Base-by-base conservation (phyloP, 2,888 invertebrate species). In the Eurois occulta region DNA sequence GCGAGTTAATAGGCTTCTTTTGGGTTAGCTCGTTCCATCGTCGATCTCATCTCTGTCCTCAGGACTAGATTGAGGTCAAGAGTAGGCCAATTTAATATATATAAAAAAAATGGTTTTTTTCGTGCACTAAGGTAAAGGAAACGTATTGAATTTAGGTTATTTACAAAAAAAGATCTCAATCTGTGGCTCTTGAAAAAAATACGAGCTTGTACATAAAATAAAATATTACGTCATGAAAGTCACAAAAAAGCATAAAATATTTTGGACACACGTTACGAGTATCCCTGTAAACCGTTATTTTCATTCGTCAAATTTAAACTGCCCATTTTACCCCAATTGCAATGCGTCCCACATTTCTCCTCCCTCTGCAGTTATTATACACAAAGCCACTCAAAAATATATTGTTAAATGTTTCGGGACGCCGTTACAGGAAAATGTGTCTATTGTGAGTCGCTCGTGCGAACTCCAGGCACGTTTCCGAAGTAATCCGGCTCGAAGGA, bases 401-500 rank as follows among this genome's bases (percentile, higher is more conserved):
- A 74, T 55, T 65, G 55, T 60, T 71, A 75, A 86, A 70, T 68
- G 66, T 77, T 76, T 48, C 55, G 38, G 73, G 60, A 75, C n/a
- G 64, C 64, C 69, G 69, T 85, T 73, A 80, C 60, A 77, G 77
- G 35, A 35, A 76, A 87, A 80, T 48, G 73, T 87, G 32, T 76
- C 76, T 77, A 80, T 85, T 87, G 74, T 87, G 70, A 85, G 41
- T 41, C 69, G 48, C 58, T 73, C 77, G 28, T 80, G 72, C 58
- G 68, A 58, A 88, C 75, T 71, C 74, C 32, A 75, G 80, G 83
- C 86, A 88, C 86, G 87, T 87, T 68, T 68, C 4, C 28, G 2
- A 75, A 83, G 70, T 75, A 77, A 86, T 76, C 84, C 28, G 46
- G 58, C 52, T 77, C 62, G 43, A 66, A 46, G 48, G 69, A 76